Evolutionary conservation across 1,140 invertebrate species (phyloP), one percentile per base, ranked within the genome.

Genomic region (Euwallacea similis): DNA sequence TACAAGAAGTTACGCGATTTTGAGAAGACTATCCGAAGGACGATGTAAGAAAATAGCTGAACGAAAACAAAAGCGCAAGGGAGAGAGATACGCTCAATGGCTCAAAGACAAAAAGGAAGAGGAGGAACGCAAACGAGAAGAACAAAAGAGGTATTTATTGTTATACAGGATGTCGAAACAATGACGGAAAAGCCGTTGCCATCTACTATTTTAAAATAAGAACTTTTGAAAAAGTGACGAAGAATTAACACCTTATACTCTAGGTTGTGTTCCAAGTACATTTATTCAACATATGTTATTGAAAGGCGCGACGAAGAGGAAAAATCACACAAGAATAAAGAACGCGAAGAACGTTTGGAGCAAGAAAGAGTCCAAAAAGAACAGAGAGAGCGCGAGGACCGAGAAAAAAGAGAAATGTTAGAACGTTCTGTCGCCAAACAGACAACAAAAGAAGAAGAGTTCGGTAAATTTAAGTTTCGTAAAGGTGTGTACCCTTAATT

Each of bases 1-100:
- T 93, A 92, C 79, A 76, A 77, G 42, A 91, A 93, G 76, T 78
- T 94, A 6, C 84, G 84, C 33, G 89, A 91, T 69, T 95, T 93
- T 80, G 90, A 96, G 71, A 87, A 89, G 63, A 84, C 77, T 97
- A 13, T 84, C 86, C n/a, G 89, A 90, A 67, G 93, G 95, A 79
- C 84, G 90, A 8, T 88, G 88, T 56, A 89, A 87, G 63, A 86
- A 93, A 33, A 79, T 96, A 47, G 82, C 85, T 11, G 87, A 93
- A 72, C 85, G 95, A 0, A 88, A 91, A 67, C 79, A 87, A 42
- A 84, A 91, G 63, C 85, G 95, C 0, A 90, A 90, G 65, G 88
- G 92, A 70, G 91, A 95, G 71, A 85, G 95, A 7, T 86, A 90
- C 47, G 81, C 84, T 0, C 88, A 90, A 76, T 89, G 88, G 84